These are phyloP conservation scores for Ostrea edulis DNA, from an alignment of 1,140 invertebrate species.

Conservation along the genomic window DNA sequence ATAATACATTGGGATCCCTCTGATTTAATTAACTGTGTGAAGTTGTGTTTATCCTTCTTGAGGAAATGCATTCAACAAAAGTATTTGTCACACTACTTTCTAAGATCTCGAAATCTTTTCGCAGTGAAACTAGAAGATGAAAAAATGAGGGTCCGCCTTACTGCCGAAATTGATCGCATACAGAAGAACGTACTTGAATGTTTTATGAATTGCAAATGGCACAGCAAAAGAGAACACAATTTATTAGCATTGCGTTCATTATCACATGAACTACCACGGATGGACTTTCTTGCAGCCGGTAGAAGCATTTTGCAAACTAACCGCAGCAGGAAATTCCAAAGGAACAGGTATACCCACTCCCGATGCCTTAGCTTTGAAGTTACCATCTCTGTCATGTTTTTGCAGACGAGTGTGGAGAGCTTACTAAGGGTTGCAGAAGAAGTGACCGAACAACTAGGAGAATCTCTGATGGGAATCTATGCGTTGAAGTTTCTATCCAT, in stretches of 20 bases:
- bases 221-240: background rate
- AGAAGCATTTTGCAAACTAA: background rate
- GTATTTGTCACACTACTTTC: constrained; percentile 21
- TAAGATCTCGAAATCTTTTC: constrained; percentile 30
- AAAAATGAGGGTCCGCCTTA: background rate
- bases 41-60: background rate
- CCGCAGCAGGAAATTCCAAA: background rate
- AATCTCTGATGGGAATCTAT: background rate
- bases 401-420: background rate
- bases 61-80: background rate
- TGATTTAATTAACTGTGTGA: background rate
- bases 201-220: constrained; percentile 17
- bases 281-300: background rate
- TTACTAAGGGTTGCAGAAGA: background rate
- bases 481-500: constrained; percentile 25
- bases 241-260: background rate
- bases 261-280: background rate
- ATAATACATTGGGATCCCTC: background rate
- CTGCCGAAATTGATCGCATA: background rate
- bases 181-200: background rate
- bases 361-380: background rate
- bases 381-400: background rate
- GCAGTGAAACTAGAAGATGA: background rate
- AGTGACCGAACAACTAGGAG: background rate
- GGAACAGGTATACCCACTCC: background rate